Evolutionary conservation across 2,888 invertebrate genomes (phyloP).

Genomic region (Acanthoscelides obtectus): DNA sequence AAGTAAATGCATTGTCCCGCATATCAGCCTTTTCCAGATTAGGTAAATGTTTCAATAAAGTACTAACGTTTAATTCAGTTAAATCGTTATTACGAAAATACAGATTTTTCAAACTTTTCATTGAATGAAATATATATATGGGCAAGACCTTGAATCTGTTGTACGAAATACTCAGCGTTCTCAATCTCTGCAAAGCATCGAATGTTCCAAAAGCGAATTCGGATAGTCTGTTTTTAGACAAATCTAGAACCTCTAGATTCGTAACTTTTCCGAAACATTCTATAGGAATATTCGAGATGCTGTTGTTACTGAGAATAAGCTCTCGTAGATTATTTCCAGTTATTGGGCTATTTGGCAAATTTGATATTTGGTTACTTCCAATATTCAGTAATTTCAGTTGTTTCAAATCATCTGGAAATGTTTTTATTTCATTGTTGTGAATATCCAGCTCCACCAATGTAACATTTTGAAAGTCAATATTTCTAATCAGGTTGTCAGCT

Average conservation of each 20-base stretch:
- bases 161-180: background rate
- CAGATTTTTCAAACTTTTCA: background rate
- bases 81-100: background rate
- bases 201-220: background rate
- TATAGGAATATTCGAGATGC: background rate
- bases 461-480: background rate
- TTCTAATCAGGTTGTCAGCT: background rate
- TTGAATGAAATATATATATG: background rate
- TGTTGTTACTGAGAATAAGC: background rate
- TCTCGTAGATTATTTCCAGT: background rate
- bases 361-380: background rate
- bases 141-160: background rate
- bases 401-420: background rate
- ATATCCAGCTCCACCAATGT: background rate
- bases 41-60: background rate
- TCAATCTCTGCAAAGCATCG: background rate
- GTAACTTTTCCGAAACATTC: background rate
- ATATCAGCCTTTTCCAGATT: background rate
- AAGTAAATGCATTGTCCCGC: background rate
- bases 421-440: background rate
- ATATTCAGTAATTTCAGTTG: background rate
- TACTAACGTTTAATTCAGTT: background rate
- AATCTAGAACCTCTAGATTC: background rate
- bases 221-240: background rate
- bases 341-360: background rate